phyloP scores from a whole-genome alignment of 1,140 invertebrate genomes.

The Campoletis sonorensis region DNA sequence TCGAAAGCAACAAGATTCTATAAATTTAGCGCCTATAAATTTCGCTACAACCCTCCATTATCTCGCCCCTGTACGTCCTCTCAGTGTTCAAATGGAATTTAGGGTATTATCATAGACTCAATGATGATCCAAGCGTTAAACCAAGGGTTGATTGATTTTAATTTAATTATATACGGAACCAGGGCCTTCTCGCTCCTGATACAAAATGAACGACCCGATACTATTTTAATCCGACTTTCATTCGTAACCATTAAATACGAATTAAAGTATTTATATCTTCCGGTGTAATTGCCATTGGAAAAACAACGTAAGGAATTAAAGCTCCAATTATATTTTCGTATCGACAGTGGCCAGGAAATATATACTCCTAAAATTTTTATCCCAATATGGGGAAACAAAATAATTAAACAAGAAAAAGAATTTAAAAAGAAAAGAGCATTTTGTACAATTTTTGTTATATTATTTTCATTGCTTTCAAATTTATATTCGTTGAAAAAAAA shows the following conservation, averaged over 20 bases:
- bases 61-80: not conserved
- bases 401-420: too few species aligned
- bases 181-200: not conserved
- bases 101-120: not conserved
- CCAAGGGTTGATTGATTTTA: conserved; percentile 16
- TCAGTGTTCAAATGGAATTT: conserved; percentile 5
- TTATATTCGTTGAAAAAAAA: too few species aligned
- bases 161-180: conserved; percentile 9
- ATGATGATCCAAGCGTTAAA: conserved; percentile 10
- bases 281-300: not conserved
- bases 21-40: not conserved
- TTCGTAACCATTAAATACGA: not conserved
- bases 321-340: not conserved
- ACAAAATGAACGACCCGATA: not conserved
- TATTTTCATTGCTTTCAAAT: too few species aligned
- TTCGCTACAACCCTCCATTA: not conserved
- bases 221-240: not conserved
- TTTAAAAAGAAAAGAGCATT: too few species aligned
- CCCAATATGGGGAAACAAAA: too few species aligned
- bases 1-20: not conserved
- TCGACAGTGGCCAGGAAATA: too few species aligned
- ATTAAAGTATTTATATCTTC: not conserved
- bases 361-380: too few species aligned
- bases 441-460: too few species aligned
- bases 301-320: not conserved